A percentile compares a stretch with the other conserved stretches of the same genome.
These are phyloP conservation scores for Pseudorasbora parva DNA, from an alignment of 2,113 vertebrate species.

Conservation along the genomic window DNA sequence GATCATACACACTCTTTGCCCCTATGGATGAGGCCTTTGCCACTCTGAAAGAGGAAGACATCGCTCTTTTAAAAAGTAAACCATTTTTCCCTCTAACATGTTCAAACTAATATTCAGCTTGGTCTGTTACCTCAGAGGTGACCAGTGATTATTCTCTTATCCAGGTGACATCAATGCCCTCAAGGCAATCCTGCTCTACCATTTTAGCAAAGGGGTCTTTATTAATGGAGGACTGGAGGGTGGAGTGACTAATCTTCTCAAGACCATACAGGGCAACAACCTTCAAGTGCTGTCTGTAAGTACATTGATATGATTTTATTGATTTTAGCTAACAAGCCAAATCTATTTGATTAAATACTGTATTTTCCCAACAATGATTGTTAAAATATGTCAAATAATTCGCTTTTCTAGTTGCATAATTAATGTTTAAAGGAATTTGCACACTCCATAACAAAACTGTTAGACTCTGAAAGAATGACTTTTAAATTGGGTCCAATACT, in stretches of 20 bases:
- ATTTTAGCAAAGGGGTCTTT: slow-evolving; percentile 88
- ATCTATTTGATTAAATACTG: neutral
- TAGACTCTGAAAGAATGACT: neutral
- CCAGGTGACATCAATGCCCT: slow-evolving; percentile 86
- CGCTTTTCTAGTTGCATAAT: neutral
- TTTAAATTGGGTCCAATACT: slow-evolving; percentile 9
- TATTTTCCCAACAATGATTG: neutral
- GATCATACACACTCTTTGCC: slow-evolving; percentile 91
- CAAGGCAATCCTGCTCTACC: slow-evolving; percentile 92
- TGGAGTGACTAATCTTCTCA: slow-evolving; percentile 93
- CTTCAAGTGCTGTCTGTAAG: slow-evolving; percentile 81
- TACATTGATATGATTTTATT: neutral
- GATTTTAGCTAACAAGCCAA: neutral
- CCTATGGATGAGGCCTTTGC: slow-evolving; percentile 92
- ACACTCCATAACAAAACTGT: neutral
- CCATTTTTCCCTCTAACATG: neutral
- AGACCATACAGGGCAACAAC: slow-evolving; percentile 88
- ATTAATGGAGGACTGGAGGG: slow-evolving; percentile 92
- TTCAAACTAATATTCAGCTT: neutral
- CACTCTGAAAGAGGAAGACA: slow-evolving; percentile 80
- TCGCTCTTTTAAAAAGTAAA: slow-evolving; percentile 83
- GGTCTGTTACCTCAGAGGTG: neutral
- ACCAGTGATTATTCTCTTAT: neutral
- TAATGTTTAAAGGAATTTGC: neutral
- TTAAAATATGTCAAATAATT: neutral